These are phyloP conservation scores for Scaptomyza montana DNA, from an alignment of 1,140 invertebrate species.

Conservation along the genomic window DNA sequence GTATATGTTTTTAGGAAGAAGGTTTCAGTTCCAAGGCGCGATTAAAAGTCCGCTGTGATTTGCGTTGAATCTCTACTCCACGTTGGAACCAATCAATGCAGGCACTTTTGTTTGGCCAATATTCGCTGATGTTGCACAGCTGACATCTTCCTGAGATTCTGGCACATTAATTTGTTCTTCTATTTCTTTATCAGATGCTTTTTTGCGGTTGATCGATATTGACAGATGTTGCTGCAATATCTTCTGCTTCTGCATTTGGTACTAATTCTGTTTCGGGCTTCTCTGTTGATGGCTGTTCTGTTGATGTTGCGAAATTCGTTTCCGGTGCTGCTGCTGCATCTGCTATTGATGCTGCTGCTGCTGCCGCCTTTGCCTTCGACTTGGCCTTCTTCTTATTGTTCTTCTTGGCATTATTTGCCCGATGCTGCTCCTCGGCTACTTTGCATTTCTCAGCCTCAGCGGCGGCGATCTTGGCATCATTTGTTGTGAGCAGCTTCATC, in stretches of 20 bases:
- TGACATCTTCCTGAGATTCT: slow-evolving; percentile 3
- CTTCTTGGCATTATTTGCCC: slow-evolving; percentile 64
- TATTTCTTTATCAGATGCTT: background rate
- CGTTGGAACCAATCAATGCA: slow-evolving; percentile 49
- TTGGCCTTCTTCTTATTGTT: slow-evolving; percentile 72
- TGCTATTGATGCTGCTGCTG: slow-evolving; percentile 40
- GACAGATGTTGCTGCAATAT: background rate
- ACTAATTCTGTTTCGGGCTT: background rate
- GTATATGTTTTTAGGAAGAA: slow-evolving; percentile 5
- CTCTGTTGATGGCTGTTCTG: slow-evolving; percentile 9
- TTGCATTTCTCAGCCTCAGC: slow-evolving; percentile 51
- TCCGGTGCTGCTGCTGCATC: slow-evolving; percentile 13
- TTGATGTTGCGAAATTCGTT: background rate
- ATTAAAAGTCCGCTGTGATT: background rate
- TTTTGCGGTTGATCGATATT: background rate
- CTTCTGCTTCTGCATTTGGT: background rate
- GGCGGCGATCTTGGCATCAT: slow-evolving; percentile 52
- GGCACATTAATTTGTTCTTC: slow-evolving; percentile 2
- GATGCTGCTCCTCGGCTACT: slow-evolving; percentile 53
- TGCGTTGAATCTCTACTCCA: slow-evolving; percentile 30
- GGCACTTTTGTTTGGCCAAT: slow-evolving; percentile 50
- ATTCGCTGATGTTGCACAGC: slow-evolving; percentile 11
- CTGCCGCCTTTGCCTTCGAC: slow-evolving; percentile 64
- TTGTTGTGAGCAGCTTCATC: slow-evolving; percentile 84
- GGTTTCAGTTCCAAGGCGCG: slow-evolving; percentile 4